Evolutionary conservation across 1,140 invertebrate genomes (phyloP).

Genomic region (Lanistes nyassanus): DNA sequence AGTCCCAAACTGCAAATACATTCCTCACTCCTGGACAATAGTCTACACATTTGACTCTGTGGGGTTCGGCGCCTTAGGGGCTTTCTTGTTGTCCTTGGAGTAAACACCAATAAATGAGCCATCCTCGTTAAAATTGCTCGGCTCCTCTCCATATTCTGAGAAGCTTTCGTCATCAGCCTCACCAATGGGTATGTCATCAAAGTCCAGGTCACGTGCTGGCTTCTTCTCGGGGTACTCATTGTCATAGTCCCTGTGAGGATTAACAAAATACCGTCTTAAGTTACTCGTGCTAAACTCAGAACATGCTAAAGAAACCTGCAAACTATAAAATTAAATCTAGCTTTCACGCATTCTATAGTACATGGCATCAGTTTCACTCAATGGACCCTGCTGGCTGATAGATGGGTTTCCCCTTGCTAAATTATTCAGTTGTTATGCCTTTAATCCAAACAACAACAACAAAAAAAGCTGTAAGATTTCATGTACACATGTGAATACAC

Average conservation of each 20-base stretch:
- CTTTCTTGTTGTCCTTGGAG: constrained; percentile 40
- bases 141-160: constrained; percentile 47
- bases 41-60: constrained; percentile 28
- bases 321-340: neutral
- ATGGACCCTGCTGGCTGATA: too few relatives aligned
- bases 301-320: neutral
- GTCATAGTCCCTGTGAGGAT: constrained; percentile 31
- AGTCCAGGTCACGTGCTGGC: constrained; percentile 21
- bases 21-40: neutral
- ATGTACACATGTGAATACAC: too few relatives aligned
- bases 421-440: too few relatives aligned
- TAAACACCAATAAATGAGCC: constrained; percentile 61
- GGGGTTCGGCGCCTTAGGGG: neutral
- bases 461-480: too few relatives aligned
- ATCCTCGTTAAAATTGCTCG: constrained; percentile 58
- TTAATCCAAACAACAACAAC: too few relatives aligned
- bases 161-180: constrained; percentile 48
- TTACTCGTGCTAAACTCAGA: neutral
- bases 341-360: too few relatives aligned
- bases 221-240: constrained; percentile 23
- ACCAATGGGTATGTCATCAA: constrained; percentile 34
- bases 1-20: too few relatives aligned
- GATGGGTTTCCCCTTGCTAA: too few relatives aligned
- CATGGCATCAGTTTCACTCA: neutral
- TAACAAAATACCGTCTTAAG: neutral